Percentiles rank a stretch among this genome's conserved stretches.
Conservation (phyloP, 2,113 vertebrate genomes). For the mouse (Mus musculus) region DNA sequence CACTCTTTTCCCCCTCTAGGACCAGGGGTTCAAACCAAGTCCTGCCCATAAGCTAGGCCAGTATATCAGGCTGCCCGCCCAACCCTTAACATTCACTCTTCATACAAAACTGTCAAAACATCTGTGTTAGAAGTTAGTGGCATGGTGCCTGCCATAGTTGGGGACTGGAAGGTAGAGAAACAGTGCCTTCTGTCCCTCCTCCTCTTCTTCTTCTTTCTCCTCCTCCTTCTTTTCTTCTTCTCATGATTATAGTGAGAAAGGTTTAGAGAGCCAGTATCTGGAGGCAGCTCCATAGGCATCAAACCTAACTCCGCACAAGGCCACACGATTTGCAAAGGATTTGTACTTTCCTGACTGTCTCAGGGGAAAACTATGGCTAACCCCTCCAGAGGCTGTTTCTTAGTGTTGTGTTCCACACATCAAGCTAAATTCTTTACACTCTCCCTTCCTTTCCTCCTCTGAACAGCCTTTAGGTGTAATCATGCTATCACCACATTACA, state of each 20-base stretch:
- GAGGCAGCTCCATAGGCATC: not conserved
- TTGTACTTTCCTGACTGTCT: not conserved
- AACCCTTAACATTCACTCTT: not conserved
- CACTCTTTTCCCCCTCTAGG: not conserved
- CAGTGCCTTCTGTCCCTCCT: not conserved
- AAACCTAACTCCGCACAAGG: not conserved
- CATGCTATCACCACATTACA: conserved; percentile 59
- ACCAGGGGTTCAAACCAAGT: not conserved
- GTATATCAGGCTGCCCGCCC: no score
- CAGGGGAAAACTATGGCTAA: not conserved
- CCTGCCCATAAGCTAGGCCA: not conserved
- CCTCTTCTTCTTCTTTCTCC: not conserved
- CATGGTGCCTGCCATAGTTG: not conserved
- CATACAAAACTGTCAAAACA: not conserved
- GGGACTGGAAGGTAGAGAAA: not conserved
- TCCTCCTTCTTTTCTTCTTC: not conserved
- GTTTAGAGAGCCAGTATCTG: not conserved
- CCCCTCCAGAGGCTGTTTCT: not conserved
- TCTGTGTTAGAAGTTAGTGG: not conserved
- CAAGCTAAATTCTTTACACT: not conserved
- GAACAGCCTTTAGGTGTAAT: conserved; percentile 2
- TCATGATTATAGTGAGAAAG: not conserved
- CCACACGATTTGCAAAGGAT: not conserved
- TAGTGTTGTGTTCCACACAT: not conserved
- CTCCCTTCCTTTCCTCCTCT: conserved; percentile 35